Evolutionary conservation across 1,140 invertebrate species (phyloP).

Genomic region (Prorops nasuta): DNA sequence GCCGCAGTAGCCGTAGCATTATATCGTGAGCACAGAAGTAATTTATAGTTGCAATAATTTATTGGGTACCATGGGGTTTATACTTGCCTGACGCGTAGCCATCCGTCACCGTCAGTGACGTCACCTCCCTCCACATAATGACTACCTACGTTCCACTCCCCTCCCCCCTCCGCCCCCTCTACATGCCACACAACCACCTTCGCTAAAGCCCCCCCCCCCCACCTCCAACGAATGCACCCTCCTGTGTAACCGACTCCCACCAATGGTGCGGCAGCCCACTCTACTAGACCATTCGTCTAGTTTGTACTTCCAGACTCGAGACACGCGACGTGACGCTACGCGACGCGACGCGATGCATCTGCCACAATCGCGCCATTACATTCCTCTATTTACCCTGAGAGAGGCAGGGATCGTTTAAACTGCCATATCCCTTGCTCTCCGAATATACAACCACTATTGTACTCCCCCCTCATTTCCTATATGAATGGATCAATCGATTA

Average conservation of each 20-base stretch:
- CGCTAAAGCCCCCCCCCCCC: constrained; percentile 15
- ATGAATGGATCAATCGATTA: no score
- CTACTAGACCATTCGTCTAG: constrained; percentile 19
- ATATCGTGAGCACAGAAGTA: constrained; percentile 58
- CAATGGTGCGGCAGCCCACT: constrained; percentile 4
- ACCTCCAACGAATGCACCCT: constrained; percentile 28
- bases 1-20: constrained; percentile 54
- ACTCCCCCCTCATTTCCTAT: no score
- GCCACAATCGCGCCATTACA: no score
- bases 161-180: constrained; percentile 13
- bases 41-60: constrained; percentile 61
- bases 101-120: constrained; percentile 59
- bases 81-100: constrained; percentile 57
- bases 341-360: no score
- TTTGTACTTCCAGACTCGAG: constrained; percentile 11
- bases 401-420: no score
- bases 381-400: no score
- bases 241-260: constrained; percentile 24
- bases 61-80: constrained; percentile 59
- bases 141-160: constrained; percentile 44
- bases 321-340: no score
- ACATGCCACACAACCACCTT: constrained; percentile 8
- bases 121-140: constrained; percentile 56
- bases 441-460: no score
- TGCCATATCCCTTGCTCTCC: no score